Percentiles rank a stretch among this genome's conserved stretches.
These are phyloP conservation scores for Mormyrus proboscirostris DNA, from an alignment of 2,797 vertebrate species.

Conservation along the genomic window DNA sequence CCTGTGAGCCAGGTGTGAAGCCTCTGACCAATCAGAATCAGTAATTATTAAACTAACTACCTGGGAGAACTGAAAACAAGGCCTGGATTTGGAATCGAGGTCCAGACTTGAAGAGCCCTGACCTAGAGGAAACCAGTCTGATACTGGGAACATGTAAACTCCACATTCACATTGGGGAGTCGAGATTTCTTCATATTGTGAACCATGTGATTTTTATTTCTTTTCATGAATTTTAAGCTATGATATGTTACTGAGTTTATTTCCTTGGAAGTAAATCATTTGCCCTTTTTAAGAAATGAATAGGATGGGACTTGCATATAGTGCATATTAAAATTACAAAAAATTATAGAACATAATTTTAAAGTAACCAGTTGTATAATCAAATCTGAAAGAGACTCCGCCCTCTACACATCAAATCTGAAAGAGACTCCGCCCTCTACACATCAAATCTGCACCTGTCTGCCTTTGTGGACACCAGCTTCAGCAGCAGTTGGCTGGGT, in stretches of 20 bases:
- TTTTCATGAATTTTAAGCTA: not conserved
- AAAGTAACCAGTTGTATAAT: not conserved
- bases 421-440: not conserved
- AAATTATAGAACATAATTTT: not conserved
- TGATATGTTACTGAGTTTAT: not conserved
- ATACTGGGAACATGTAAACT: not conserved
- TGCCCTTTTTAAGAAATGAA: not conserved
- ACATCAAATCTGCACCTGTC: not conserved
- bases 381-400: not conserved
- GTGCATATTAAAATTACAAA: not conserved
- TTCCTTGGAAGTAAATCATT: not conserved
- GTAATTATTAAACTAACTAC: no score
- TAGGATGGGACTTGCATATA: not conserved
- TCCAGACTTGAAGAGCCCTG: not conserved
- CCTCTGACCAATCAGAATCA: no score
- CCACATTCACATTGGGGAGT: not conserved
- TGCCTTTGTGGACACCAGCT: not conserved
- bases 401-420: not conserved
- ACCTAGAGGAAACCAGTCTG: not conserved
- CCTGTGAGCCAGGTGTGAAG: no score
- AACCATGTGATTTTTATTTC: not conserved
- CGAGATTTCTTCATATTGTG: not conserved
- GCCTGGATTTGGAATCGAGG: no score
- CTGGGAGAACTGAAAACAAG: no score
- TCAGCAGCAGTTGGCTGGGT: not conserved